Evolutionary conservation across 2,888 invertebrate genomes (phyloP).

Genomic region (Lithophane ornitopus): DNA sequence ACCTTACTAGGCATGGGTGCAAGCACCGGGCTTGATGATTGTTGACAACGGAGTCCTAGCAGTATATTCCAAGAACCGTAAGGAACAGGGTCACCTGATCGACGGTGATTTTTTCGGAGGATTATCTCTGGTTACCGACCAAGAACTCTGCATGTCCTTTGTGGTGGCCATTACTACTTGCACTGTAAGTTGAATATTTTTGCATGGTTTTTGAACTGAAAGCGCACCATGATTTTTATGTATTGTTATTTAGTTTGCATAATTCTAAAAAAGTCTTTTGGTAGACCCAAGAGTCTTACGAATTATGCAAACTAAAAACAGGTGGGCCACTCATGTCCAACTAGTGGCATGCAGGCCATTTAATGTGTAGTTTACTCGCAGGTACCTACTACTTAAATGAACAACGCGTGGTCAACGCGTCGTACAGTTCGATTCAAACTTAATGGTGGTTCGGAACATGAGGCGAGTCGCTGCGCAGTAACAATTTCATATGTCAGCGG

Average conservation of each 20-base stretch:
- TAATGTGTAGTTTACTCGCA: neutral
- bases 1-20: conserved; percentile 50
- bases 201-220: neutral
- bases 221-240: neutral
- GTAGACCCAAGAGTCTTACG: too few species aligned
- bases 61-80: conserved; percentile 62
- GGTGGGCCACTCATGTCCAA: neutral
- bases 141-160: conserved; percentile 66
- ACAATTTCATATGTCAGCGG: too few species aligned
- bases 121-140: conserved; percentile 71
- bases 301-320: too few species aligned
- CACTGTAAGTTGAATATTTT: conserved; percentile 40
- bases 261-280: too few species aligned
- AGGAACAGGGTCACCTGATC: conserved; percentile 70
- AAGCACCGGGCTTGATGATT: conserved; percentile 67
- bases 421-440: too few species aligned
- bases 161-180: conserved; percentile 69
- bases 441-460: too few species aligned
- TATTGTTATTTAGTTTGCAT: neutral
- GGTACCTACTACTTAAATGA: neutral
- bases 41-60: conserved; percentile 70
- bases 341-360: neutral
- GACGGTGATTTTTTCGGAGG: conserved; percentile 75
- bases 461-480: too few species aligned
- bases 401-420: neutral